phyloP scores from a whole-genome alignment of 1,140 invertebrate genomes.

The Palaemon carinicauda region DNA sequence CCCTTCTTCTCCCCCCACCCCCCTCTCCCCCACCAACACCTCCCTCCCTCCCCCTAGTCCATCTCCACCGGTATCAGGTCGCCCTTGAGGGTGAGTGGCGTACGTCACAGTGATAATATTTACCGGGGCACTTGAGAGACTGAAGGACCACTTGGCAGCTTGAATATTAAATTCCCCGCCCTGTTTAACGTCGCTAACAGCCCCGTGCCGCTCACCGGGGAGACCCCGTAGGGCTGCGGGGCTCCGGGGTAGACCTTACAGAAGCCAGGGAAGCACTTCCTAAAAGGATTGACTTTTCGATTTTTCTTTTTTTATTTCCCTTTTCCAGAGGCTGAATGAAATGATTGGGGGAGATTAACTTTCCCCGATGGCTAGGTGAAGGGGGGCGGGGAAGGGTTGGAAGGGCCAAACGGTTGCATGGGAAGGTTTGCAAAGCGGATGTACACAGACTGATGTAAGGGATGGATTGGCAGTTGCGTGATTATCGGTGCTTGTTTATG shows the following conservation, averaged over 20 bases:
- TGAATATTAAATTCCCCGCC: slow-evolving; percentile 54
- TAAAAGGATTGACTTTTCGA: slow-evolving; percentile 31
- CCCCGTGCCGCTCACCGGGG: not conserved
- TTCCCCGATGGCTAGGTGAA: not conserved
- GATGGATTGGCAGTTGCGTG: not conserved
- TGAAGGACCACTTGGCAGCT: slow-evolving; percentile 51
- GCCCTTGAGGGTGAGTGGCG: slow-evolving; percentile 48
- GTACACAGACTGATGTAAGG: not conserved
- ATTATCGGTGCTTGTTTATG: too few relatives aligned
- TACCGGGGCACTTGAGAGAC: slow-evolving; percentile 44
- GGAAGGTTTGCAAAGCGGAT: not conserved
- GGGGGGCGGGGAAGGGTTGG: too few relatives aligned
- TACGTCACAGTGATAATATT: slow-evolving; percentile 55
- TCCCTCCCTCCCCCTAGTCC: not conserved
- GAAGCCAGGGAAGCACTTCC: slow-evolving; percentile 22
- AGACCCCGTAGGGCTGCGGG: slow-evolving; percentile 7
- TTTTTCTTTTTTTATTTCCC: slow-evolving; percentile 9
- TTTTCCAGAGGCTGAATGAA: too few relatives aligned
- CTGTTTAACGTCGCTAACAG: slow-evolving; percentile 55
- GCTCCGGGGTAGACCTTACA: slow-evolving; percentile 29
- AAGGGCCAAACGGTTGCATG: not conserved
- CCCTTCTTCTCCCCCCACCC: not conserved
- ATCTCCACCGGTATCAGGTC: slow-evolving; percentile 10
- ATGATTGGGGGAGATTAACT: too few relatives aligned
- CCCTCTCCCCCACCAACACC: not conserved